Base-by-base conservation (phyloP, 2,797 vertebrate species). In the Phylloscopus collybita region DNA sequence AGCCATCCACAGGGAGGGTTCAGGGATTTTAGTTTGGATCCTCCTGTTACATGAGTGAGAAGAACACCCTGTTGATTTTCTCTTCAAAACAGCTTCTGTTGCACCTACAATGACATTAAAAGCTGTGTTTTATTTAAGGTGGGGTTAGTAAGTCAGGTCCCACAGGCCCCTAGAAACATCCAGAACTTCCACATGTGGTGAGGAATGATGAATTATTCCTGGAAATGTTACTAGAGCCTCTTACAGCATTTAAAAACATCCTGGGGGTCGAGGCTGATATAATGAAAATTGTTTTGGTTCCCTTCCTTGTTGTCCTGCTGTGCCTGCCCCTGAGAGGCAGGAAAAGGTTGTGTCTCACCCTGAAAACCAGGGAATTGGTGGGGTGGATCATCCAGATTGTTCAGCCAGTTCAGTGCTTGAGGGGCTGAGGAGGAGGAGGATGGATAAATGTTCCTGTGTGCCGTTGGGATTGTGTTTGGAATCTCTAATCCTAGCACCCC, bases 151-250 rank as follows among this genome's bases (percentile, higher is more conserved):
- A 5, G 7, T 50, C 22, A 17, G 13, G 3, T 47, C 22, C 40
- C 27, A 8, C 22, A n/a, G 59, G 14, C 32, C 15, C 5, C 56
- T 36, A 2, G n/a, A 44, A 79, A 4, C 0, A 0, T 22, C 42
- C 5, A 4, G 25, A 18, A 21, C 29, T 81, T 71, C 20, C 22
- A 30, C 15, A 38, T 17, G 13, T 61, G 16, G 10, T n/a, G n/a
- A 22, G 54, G 25, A 44, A 1, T 30, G 29, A 16, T 13, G 4
- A 19, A 11, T 65, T 91, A 15, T 18, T 70, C 34, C 38, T 29
- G 7, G 16, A 18, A 42, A 13, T 54, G 53, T 20, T 54, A 17
- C 19, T 60, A 3, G 15, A 30, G 23, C 29, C 14, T 85, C 32
- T 65, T 34, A 27, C 3, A 1, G n/a, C 5, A 4, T 76, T 73